Percentiles rank a stretch among this genome's conserved stretches.
Conservation (phyloP, 1,140 invertebrate species). For the Euura lappo region DNA sequence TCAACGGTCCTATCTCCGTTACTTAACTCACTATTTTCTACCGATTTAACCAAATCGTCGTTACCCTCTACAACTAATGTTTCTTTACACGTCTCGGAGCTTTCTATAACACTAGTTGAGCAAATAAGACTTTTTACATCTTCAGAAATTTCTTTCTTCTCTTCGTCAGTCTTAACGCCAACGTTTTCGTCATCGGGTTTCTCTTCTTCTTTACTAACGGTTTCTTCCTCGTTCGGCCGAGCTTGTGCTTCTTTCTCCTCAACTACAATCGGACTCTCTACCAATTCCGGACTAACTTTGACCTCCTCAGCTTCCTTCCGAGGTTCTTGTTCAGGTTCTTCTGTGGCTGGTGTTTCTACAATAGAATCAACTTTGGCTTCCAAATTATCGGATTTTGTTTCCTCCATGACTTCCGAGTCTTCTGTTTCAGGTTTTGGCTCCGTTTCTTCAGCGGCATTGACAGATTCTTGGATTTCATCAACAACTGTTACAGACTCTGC, state of each 20-base stretch:
- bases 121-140: constrained; percentile 45
- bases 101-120: constrained; percentile 56
- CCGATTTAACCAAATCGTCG: constrained; percentile 41
- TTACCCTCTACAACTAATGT: constrained; percentile 36
- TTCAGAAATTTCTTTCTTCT: constrained; percentile 26
- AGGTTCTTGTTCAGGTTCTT: constrained; percentile 18
- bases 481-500: constrained; percentile 45
- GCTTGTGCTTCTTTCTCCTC: neutral
- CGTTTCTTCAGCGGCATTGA: constrained; percentile 28
- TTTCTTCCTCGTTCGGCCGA: too few species aligned
- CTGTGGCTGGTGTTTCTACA: constrained; percentile 8
- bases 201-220: neutral
- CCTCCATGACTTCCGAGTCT: neutral
- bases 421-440: neutral
- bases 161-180: constrained; percentile 22
- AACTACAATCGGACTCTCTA: constrained; percentile 11
- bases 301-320: constrained; percentile 15
- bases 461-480: constrained; percentile 35
- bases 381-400: constrained; percentile 23
- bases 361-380: constrained; percentile 19
- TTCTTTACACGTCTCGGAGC: constrained; percentile 29
- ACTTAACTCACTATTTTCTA: constrained; percentile 36
- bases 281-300: constrained; percentile 18
- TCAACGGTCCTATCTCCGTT: constrained; percentile 40
- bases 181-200: constrained; percentile 8